phyloP scores from a whole-genome alignment of 2,113 vertebrate species.

The Aptenodytes patagonicus region DNA sequence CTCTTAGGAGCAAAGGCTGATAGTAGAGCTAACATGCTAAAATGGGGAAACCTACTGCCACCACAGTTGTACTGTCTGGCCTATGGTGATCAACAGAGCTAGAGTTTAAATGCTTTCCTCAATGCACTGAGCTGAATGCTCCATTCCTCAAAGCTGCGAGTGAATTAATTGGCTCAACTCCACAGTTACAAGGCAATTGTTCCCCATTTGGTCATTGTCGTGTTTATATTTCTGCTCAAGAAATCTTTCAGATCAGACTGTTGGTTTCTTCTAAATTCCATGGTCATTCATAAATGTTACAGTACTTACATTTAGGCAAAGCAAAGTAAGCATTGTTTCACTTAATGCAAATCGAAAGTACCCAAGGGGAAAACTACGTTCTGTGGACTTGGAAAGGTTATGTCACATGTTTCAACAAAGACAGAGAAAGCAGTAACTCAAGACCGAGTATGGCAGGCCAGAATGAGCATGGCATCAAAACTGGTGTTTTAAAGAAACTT shows the following conservation, averaged over 20 bases:
- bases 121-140: background rate
- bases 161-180: background rate
- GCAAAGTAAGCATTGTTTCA: constrained; percentile 52
- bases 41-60: background rate
- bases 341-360: constrained; percentile 44
- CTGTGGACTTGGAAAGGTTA: constrained; percentile 24
- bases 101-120: background rate
- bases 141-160: background rate
- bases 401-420: background rate
- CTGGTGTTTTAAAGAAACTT: background rate
- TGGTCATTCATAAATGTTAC: background rate
- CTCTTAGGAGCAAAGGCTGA: background rate
- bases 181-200: background rate
- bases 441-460: background rate
- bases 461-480: background rate
- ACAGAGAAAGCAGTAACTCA: constrained; percentile 13
- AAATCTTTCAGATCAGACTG: background rate
- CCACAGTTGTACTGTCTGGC: background rate
- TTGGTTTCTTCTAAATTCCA: constrained; percentile 27
- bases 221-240: background rate
- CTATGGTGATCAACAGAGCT: background rate
- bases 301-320: constrained; percentile 24
- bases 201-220: background rate
- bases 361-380: constrained; percentile 17
- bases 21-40: background rate